Evolutionary conservation across 2,113 vertebrate species (phyloP).

Genomic region (Siniperca chuatsi): DNA sequence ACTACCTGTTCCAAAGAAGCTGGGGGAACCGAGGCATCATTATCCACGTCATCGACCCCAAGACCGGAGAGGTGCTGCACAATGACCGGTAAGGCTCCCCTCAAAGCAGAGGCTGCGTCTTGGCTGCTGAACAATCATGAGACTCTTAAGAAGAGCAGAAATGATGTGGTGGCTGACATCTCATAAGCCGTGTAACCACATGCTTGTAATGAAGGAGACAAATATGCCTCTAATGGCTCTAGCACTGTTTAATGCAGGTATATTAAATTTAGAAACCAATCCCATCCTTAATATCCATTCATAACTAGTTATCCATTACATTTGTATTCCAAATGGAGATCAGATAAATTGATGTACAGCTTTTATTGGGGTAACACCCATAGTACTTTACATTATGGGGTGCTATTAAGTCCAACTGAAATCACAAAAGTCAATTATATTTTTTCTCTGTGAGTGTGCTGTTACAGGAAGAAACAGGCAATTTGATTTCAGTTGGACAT

Average conservation of each 20-base stretch:
- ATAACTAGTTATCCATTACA: not conserved
- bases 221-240: slow-evolving; percentile 15
- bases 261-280: slow-evolving; percentile 26
- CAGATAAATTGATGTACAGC: not conserved
- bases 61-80: slow-evolving; percentile 87
- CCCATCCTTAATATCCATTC: slow-evolving; percentile 31
- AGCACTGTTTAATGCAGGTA: slow-evolving; percentile 1
- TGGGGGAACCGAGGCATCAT: slow-evolving; percentile 97
- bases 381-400: no score
- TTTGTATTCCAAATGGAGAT: slow-evolving; percentile 2
- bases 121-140: not conserved
- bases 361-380: no score
- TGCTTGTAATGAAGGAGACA: slow-evolving; percentile 13
- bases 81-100: slow-evolving; percentile 86
- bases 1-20: slow-evolving; percentile 92
- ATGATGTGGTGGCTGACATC: slow-evolving; percentile 1
- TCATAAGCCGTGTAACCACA: slow-evolving; percentile 8
- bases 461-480: not conserved
- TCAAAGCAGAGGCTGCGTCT: not conserved
- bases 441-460: no score
- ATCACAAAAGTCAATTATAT: no score
- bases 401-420: no score
- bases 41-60: slow-evolving; percentile 90
- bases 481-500: not conserved
- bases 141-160: slow-evolving; percentile 17